Percentiles rank a stretch among this genome's conserved stretches.
phyloP scores from a whole-genome alignment of 2,888 invertebrate species.

The Athetis lepigone region DNA sequence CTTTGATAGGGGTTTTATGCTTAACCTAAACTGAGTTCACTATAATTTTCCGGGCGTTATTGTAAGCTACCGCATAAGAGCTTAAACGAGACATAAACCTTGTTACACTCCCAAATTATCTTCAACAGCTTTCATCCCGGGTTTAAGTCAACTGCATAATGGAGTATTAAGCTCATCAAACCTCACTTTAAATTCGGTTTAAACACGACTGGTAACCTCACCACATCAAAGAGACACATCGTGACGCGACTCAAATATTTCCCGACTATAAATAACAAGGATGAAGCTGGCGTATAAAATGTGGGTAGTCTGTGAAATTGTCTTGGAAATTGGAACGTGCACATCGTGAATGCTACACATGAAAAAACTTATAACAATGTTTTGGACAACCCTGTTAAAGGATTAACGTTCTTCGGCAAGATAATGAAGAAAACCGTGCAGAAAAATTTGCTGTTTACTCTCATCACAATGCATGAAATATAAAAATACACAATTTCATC shows the following conservation, averaged over 20 bases:
- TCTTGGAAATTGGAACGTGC: conserved; percentile 60
- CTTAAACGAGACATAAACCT: not conserved
- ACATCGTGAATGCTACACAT: conserved; percentile 52
- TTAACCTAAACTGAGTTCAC: not conserved
- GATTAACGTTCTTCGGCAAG: conserved; percentile 30
- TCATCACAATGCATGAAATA: conserved; percentile 4
- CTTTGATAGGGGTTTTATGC: conserved; percentile 2
- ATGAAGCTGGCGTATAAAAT: conserved; percentile 57
- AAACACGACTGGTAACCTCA: conserved; percentile 44
- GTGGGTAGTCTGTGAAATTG: conserved; percentile 57
- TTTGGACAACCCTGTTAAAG: conserved; percentile 51
- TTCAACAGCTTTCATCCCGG: not conserved
- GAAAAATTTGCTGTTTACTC: not conserved
- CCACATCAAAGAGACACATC: conserved; percentile 56
- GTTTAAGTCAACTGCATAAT: not conserved
- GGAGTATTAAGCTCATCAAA: conserved; percentile 23
- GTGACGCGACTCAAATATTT: conserved; percentile 57
- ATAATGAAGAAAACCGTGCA: conserved; percentile 23
- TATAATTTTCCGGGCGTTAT: not conserved
- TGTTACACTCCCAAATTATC: not conserved
- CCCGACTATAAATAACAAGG: conserved; percentile 58
- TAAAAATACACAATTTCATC: conserved; percentile 1
- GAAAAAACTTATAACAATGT: conserved; percentile 55
- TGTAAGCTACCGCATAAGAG: not conserved
- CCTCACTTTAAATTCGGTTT: conserved; percentile 43